These are phyloP conservation scores for Cryptotis parvus DNA, from an alignment of 2,113 vertebrate species.

Conservation along the genomic window DNA sequence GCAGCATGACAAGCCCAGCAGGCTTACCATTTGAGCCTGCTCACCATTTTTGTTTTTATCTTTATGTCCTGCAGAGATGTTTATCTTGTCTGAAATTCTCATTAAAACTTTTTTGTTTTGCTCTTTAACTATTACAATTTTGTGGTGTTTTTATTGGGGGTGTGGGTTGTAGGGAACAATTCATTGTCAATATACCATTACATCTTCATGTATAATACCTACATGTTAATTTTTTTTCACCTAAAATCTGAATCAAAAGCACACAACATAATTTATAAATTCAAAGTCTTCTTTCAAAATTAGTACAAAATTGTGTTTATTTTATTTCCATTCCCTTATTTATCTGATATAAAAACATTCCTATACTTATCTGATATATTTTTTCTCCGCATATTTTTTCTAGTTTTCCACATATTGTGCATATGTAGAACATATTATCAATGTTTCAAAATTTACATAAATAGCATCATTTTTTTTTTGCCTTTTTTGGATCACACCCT, in stretches of 20 bases:
- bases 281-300: neutral
- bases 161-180: neutral
- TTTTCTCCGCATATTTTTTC: neutral
- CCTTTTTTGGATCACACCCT: too few species aligned
- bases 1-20: neutral
- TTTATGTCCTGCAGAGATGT: neutral
- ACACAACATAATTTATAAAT: neutral
- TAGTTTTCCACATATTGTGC: neutral
- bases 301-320: neutral
- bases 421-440: neutral
- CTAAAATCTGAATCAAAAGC: constrained; percentile 19
- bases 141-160: neutral
- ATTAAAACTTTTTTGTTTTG: neutral
- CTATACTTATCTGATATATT: neutral
- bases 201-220: neutral
- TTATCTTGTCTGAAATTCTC: neutral
- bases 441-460: constrained; percentile 37
- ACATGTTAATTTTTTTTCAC: neutral
- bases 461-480: neutral
- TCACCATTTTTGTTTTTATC: constrained; percentile 12
- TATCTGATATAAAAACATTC: neutral
- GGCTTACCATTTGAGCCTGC: neutral
- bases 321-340: too few species aligned
- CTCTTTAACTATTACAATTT: neutral
- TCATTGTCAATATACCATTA: neutral